These are phyloP conservation scores for Burhinus bistriatus DNA, from an alignment of 2,113 vertebrate genomes.

Conservation along the genomic window DNA sequence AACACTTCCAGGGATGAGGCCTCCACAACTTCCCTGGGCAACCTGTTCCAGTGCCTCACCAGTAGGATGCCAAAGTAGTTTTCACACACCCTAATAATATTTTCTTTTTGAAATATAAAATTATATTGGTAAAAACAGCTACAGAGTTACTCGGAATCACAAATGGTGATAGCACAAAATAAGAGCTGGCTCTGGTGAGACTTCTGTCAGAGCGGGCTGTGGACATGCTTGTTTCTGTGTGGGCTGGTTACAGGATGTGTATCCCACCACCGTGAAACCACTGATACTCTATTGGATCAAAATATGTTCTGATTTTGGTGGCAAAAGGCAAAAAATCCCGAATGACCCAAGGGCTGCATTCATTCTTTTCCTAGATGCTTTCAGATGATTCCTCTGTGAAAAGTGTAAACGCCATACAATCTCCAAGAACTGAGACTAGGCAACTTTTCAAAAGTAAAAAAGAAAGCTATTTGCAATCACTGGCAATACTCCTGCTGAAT, in stretches of 20 bases:
- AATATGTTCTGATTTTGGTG: background rate
- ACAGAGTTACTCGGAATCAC: background rate
- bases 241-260: background rate
- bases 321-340: background rate
- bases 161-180: background rate
- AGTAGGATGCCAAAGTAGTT: background rate
- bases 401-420: background rate
- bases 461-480: background rate
- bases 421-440: background rate
- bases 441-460: background rate
- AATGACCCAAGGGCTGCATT: background rate
- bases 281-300: background rate
- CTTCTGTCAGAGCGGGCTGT: background rate
- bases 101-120: background rate
- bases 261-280: background rate
- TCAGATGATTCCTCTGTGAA: background rate
- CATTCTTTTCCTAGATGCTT: background rate
- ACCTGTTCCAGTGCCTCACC: no score
- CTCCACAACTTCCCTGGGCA: no score
- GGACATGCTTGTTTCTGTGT: background rate
- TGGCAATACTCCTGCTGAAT: background rate
- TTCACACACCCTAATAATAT: background rate
- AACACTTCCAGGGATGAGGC: no score
- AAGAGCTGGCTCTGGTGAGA: background rate
- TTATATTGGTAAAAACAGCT: background rate